Evolutionary conservation across 1,140 invertebrate genomes (phyloP).

Genomic region (Sinella curviseta): DNA sequence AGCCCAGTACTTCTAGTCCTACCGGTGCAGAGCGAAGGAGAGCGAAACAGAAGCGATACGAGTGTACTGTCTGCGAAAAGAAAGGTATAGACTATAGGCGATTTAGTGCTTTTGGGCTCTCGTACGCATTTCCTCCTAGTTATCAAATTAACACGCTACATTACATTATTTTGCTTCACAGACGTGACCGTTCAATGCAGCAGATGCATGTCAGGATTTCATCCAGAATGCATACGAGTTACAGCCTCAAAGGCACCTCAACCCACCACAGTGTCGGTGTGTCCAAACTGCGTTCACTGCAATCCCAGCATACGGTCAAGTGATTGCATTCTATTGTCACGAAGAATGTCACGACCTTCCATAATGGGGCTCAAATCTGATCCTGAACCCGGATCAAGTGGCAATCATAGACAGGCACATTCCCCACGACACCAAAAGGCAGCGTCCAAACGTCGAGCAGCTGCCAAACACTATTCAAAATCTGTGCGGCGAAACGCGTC

Average conservation of each 20-base stretch:
- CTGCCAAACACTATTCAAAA: background rate
- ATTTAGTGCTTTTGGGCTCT: background rate
- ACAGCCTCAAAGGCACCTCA: conserved; percentile 18
- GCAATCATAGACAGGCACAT: no score
- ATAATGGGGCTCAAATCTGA: background rate
- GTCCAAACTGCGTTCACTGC: conserved; percentile 5
- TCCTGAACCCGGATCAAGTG: background rate
- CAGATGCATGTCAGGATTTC: conserved; percentile 8
- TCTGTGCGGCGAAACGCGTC: background rate
- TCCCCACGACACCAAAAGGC: no score
- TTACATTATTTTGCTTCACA: no score
- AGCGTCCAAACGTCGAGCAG: no score
- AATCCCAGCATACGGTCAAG: background rate
- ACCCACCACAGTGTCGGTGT: background rate
- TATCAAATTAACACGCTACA: no score
- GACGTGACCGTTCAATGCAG: conserved; percentile 17
- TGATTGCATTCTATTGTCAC: conserved; percentile 8
- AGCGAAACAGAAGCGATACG: background rate
- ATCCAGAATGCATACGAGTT: conserved; percentile 29
- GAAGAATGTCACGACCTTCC: background rate
- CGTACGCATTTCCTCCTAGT: background rate
- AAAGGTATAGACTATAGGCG: conserved; percentile 9
- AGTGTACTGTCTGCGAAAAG: conserved; percentile 27
- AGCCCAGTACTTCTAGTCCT: background rate
- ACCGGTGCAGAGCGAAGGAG: background rate